phyloP scores from a whole-genome alignment of 1,140 invertebrate species.

The Ips nitidus region DNA sequence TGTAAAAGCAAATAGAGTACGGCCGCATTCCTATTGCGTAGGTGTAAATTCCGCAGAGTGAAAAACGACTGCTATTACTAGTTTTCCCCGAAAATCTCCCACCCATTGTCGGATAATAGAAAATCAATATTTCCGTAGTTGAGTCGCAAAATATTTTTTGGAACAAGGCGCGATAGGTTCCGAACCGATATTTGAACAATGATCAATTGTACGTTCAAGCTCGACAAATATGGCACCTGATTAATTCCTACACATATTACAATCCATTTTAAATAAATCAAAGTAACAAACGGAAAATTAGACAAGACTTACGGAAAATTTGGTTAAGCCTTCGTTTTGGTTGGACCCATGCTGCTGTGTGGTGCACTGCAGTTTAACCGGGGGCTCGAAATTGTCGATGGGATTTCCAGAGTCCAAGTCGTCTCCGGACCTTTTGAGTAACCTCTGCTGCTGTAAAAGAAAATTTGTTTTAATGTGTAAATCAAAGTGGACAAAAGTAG shows the following conservation, averaged over 20 bases:
- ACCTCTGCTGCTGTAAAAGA: slow-evolving; percentile 77
- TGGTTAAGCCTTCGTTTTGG: slow-evolving; percentile 55
- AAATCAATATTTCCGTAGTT: too few species aligned
- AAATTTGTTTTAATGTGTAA: background rate
- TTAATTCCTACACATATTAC: too few species aligned
- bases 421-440: slow-evolving; percentile 72
- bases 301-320: slow-evolving; percentile 34
- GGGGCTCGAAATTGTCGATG: slow-evolving; percentile 66
- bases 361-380: slow-evolving; percentile 75
- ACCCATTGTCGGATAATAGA: background rate
- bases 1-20: too few species aligned
- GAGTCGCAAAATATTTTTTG: too few species aligned
- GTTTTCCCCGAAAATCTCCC: background rate
- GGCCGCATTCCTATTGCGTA: too few species aligned
- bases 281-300: too few species aligned
- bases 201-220: too few species aligned
- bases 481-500: too few species aligned
- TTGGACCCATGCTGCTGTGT: slow-evolving; percentile 55
- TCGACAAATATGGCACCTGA: too few species aligned
- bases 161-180: too few species aligned
- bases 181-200: too few species aligned
- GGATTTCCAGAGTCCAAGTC: slow-evolving; percentile 65
- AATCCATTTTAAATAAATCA: too few species aligned
- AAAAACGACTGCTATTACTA: background rate
- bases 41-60: background rate